These are phyloP conservation scores for Coptodon rendalli DNA, from an alignment of 2,113 vertebrate species.

Conservation along the genomic window DNA sequence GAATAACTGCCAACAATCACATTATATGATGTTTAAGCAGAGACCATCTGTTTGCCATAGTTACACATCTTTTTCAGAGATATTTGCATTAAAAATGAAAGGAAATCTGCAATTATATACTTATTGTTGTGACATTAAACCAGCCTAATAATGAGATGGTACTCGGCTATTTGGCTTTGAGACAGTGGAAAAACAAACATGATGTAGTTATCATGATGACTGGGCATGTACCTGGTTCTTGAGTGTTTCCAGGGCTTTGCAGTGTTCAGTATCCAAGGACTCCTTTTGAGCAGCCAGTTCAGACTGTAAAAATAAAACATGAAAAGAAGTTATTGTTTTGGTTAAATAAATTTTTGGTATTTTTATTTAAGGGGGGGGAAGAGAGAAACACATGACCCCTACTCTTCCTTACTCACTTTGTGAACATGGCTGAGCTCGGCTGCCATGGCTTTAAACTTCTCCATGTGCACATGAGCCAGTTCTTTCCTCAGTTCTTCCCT, in stretches of 20 bases:
- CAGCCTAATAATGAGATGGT: neutral
- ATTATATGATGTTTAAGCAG: neutral
- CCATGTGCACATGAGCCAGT: constrained; percentile 67
- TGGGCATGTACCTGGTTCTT: constrained; percentile 58
- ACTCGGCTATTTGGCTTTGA: neutral
- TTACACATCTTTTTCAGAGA: neutral
- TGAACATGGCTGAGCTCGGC: constrained; percentile 68
- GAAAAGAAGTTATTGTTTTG: neutral
- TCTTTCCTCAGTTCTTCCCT: constrained; percentile 69
- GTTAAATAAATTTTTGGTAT: neutral
- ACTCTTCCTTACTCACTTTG: constrained; percentile 69
- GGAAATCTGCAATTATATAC: neutral
- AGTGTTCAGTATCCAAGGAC: constrained; percentile 71
- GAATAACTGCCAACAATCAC: neutral
- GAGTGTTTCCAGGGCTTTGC: constrained; percentile 64
- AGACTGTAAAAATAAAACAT: constrained; percentile 36
- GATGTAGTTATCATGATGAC: neutral
- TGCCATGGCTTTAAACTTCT: constrained; percentile 74
- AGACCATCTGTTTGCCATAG: neutral
- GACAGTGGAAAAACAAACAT: neutral
- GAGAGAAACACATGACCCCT: too few species aligned
- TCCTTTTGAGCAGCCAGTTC: constrained; percentile 66
- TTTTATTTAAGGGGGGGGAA: neutral
- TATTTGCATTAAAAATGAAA: neutral
- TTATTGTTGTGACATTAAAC: neutral